phyloP scores from a whole-genome alignment of 2,797 vertebrate species.

The Picus viridis region DNA sequence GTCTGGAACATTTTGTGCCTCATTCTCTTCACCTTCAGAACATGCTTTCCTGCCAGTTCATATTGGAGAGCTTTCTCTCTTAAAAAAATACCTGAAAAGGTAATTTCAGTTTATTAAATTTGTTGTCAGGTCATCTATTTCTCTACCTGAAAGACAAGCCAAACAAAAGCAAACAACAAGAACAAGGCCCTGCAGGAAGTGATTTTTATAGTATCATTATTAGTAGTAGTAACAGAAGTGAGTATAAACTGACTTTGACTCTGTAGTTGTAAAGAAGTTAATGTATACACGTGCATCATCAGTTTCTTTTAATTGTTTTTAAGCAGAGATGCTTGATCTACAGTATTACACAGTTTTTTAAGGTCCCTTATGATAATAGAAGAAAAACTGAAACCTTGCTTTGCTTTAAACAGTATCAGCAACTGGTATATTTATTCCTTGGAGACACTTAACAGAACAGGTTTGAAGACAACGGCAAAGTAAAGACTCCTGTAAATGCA shows the following conservation, averaged over 20 bases:
- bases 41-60: neutral
- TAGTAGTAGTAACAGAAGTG: neutral
- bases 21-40: neutral
- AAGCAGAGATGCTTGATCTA: neutral
- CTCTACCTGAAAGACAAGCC: neutral
- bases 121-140: neutral
- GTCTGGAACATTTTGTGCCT: neutral
- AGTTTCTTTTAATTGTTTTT: neutral
- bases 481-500: neutral
- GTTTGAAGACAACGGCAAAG: neutral
- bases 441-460: neutral
- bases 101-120: neutral
- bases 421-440: neutral
- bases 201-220: neutral
- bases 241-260: neutral
- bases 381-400: neutral
- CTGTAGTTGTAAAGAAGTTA: neutral
- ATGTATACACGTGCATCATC: neutral
- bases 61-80: neutral
- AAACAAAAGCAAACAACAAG: neutral
- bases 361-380: neutral
- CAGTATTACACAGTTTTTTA: neutral
- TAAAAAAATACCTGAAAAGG: neutral
- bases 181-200: neutral
- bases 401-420: neutral